Evolutionary conservation across 2,888 invertebrate genomes (phyloP), one percentile per base, ranked within the genome.

Genomic region (Synanthedon andrenaeformis): DNA sequence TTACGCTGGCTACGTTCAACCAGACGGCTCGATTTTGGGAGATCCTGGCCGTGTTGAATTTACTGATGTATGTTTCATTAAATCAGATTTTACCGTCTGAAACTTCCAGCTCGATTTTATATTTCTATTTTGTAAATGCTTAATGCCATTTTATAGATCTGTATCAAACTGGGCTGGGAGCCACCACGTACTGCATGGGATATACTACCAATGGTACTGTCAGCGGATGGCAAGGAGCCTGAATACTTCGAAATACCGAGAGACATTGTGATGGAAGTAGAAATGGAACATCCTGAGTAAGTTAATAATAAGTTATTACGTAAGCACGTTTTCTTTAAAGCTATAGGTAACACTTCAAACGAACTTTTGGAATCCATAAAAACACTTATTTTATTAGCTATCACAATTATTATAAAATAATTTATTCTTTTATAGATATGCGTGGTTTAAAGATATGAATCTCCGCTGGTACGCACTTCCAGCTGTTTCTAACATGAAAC

Each of bases 151-250:
- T 64, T 67, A n/a, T 67, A 96, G 96, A 81, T 97, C 5, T 97
- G 97, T 75, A 82, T 91, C 63, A 95, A 94, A 71, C 87, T 98
- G 54, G 98, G 98, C 0, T 98, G 98, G 98, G 93, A 93, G 70
- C 65, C 82, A 23, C 90, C 92, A 56, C 90, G 91, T n/a, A 93
- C 93, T 0, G 89, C 90, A 61, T 98, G 95, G 91, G 98, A 98
- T 68, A 90, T 98, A 52, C 78, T 98, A 53, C 98, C 98, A 0
- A 71, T 98, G 57, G 94, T 98, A 0, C 86, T 98, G 23, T 96
- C 96, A 53, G 97, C 97, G 1, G 94, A 96, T 67, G 97, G 97
- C 2, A 95, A 96, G 69, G 97, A 97, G 82, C 98, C 98, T 0
- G 97, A 98, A 82, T 94, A 93, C 79, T 98, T 97, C 74, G 96